Evolutionary conservation across 2,113 vertebrate species (phyloP).

Genomic region (Sapayoa aenigma): DNA sequence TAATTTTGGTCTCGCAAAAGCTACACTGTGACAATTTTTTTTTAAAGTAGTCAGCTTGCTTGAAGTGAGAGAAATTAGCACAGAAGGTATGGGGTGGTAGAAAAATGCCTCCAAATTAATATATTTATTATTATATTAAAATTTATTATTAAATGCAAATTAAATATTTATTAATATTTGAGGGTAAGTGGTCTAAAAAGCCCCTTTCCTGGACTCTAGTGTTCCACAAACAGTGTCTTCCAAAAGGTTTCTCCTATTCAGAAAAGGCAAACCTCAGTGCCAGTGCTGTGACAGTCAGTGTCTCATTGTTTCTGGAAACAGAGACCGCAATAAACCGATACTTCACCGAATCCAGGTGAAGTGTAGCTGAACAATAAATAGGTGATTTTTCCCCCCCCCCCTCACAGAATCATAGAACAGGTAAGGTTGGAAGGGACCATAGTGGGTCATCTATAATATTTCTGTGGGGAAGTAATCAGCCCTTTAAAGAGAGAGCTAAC

Average conservation of each 20-base stretch:
- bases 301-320: neutral
- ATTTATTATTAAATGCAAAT: too few species aligned
- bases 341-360: neutral
- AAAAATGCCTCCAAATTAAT: rapidly evolving
- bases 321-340: neutral
- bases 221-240: neutral
- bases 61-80: neutral
- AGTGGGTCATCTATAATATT: too few species aligned
- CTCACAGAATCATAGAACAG: too few species aligned
- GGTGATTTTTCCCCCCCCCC: neutral
- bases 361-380: neutral
- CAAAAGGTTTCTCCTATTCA: neutral
- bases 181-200: neutral
- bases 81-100: neutral
- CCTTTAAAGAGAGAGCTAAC: neutral
- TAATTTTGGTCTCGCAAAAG: neutral
- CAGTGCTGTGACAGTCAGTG: rapidly evolving
- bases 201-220: neutral
- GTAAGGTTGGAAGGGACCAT: too few species aligned
- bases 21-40: neutral
- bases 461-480: too few species aligned
- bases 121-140: too few species aligned
- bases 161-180: neutral
- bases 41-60: neutral
- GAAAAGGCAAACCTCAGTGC: neutral